These are phyloP conservation scores for Uloborus diversus DNA, from an alignment of 1,140 invertebrate genomes.

Conservation along the genomic window DNA sequence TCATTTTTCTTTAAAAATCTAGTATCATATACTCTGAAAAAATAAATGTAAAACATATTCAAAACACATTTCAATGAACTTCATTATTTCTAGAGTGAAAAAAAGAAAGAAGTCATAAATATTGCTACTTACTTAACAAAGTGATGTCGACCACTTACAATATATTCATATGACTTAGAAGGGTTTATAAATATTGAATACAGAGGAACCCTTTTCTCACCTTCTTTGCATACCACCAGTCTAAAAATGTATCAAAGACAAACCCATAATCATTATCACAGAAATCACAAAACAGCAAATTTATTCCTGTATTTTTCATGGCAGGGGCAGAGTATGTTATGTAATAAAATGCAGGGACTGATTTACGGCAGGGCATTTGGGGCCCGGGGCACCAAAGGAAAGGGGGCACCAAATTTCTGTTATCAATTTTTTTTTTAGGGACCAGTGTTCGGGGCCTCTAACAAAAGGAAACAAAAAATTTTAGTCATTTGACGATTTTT, in stretches of 20 bases:
- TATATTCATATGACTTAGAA: slow-evolving; percentile 78
- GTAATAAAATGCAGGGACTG: too few species aligned
- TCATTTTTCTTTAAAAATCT: neutral
- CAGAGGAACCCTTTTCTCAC: slow-evolving; percentile 73
- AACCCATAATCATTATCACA: neutral
- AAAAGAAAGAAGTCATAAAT: neutral
- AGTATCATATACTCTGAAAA: slow-evolving; percentile 43
- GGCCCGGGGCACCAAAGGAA: too few species aligned
- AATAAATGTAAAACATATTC: neutral
- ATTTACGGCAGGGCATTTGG: too few species aligned
- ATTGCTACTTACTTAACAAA: slow-evolving; percentile 63
- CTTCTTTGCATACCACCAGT: slow-evolving; percentile 73
- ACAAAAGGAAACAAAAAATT: too few species aligned
- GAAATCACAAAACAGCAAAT: too few species aligned
- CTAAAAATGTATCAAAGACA: slow-evolving; percentile 66
- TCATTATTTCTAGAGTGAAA: neutral
- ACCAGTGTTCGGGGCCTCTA: too few species aligned
- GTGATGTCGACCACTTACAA: slow-evolving; percentile 77
- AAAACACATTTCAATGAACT: too few species aligned
- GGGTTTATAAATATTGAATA: slow-evolving; percentile 91
- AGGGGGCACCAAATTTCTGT: too few species aligned
- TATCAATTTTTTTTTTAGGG: too few species aligned
- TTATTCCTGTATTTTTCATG: too few species aligned
- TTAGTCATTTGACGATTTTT: too few species aligned
- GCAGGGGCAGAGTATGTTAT: too few species aligned